Conservation (phyloP, 2,113 vertebrate species). For the Aspiorhynchus laticeps region DNA sequence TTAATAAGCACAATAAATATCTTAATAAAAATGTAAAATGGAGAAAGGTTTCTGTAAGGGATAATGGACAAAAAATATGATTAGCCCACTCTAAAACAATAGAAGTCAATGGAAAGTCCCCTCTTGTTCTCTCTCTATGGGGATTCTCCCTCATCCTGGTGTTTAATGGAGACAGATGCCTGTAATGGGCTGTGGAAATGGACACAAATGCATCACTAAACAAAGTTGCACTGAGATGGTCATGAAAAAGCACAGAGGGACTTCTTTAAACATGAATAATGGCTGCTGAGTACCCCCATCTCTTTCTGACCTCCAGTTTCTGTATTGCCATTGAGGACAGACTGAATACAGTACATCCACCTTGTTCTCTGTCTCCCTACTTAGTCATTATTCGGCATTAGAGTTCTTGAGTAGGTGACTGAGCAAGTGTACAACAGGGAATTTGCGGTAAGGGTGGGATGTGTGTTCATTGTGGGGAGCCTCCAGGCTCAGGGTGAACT, state of each 20-base stretch:
- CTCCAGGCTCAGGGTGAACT: background rate
- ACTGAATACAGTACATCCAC: background rate
- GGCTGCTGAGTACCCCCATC: background rate
- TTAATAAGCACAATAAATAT: background rate
- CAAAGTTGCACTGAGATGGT: constrained; percentile 27
- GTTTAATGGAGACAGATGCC: constrained; percentile 51
- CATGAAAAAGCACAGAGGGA: constrained; percentile 18
- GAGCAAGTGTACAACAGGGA: background rate
- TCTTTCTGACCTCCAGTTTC: background rate
- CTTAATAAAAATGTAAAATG: background rate
- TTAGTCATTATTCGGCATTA: constrained; percentile 40
- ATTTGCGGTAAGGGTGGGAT: background rate
- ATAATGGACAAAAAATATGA: background rate
- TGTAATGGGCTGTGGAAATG: constrained; percentile 49
- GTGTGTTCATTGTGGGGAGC: background rate
- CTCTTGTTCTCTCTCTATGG: constrained; percentile 1
- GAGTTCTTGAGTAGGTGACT: constrained; percentile 9
- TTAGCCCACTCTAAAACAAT: background rate
- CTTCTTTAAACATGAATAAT: constrained; percentile 36
- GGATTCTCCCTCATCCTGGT: constrained; percentile 11
- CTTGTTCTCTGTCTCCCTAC: constrained; percentile 2
- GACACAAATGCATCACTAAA: constrained; percentile 46
- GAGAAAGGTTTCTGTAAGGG: background rate
- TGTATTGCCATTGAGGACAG: background rate
- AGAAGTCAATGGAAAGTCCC: constrained; percentile 6